phyloP scores from a whole-genome alignment of 1,140 invertebrate species.

The Drosophila pectinifera region DNA sequence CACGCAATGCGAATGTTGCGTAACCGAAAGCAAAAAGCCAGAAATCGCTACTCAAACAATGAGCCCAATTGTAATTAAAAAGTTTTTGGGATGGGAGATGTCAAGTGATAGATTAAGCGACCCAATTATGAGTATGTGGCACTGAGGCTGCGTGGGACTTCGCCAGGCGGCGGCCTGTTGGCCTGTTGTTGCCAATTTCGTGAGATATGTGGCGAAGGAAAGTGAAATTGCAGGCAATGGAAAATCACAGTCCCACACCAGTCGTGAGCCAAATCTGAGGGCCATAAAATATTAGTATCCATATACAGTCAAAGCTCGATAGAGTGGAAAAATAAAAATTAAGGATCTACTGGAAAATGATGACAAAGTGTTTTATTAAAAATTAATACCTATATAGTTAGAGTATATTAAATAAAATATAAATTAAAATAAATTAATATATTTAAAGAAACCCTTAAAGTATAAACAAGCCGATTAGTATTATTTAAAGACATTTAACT shows the following conservation, averaged over 20 bases:
- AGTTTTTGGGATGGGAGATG: constrained; percentile 63
- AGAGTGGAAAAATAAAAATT: no score
- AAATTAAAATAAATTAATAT: no score
- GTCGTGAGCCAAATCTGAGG: constrained; percentile 20
- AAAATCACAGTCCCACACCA: constrained; percentile 30
- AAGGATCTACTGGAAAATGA: background rate
- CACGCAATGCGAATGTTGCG: constrained; percentile 56
- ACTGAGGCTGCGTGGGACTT: constrained; percentile 40
- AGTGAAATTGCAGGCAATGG: constrained; percentile 72
- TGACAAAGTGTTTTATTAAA: no score
- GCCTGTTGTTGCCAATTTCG: constrained; percentile 56
- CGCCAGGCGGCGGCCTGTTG: constrained; percentile 1
- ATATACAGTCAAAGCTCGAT: background rate
- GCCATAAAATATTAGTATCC: constrained; percentile 10
- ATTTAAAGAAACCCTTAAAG: no score
- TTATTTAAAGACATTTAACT: no score
- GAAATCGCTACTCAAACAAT: constrained; percentile 52
- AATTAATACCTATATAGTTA: no score
- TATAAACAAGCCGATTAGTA: no score
- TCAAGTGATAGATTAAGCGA: constrained; percentile 73
- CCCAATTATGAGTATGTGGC: constrained; percentile 57
- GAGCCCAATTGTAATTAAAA: constrained; percentile 74
- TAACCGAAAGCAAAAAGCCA: constrained; percentile 41
- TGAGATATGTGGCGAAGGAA: constrained; percentile 48
- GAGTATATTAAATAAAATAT: no score